Conservation (phyloP, 2,888 invertebrate genomes). For the Orthosia gothica region DNA sequence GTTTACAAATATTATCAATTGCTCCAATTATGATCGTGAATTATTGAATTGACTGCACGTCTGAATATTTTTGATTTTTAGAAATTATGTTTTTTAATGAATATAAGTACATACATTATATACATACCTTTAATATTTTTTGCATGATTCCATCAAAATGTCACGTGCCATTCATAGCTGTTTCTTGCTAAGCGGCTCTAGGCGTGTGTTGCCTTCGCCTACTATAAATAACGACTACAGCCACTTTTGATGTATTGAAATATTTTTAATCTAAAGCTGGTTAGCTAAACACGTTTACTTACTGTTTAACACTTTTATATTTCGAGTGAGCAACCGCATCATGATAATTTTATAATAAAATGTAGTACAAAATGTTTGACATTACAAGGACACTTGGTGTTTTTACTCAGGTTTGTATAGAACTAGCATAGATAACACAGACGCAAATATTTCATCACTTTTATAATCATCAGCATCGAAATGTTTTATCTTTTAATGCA, state of each 20-base stretch:
- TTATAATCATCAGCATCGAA: slow-evolving; percentile 66
- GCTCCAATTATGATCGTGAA: slow-evolving; percentile 71
- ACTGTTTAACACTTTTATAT: slow-evolving; percentile 64
- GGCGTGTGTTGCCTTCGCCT: slow-evolving; percentile 54
- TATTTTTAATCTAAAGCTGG: slow-evolving; percentile 47
- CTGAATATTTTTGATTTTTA: slow-evolving; percentile 68
- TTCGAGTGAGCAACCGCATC: slow-evolving; percentile 68
- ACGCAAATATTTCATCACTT: slow-evolving; percentile 69
- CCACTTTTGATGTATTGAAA: slow-evolving; percentile 49
- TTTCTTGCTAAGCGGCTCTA: slow-evolving; percentile 41
- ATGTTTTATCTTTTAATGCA: slow-evolving; percentile 54
- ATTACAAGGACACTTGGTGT: slow-evolving; percentile 75
- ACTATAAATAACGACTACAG: slow-evolving; percentile 34
- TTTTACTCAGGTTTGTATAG: slow-evolving; percentile 76
- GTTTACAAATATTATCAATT: slow-evolving; percentile 72
- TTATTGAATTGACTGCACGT: slow-evolving; percentile 69
- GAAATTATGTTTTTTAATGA: slow-evolving; percentile 66
- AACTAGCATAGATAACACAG: slow-evolving; percentile 66
- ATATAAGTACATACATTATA: slow-evolving; percentile 68
- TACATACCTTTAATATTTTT: slow-evolving; percentile 60
- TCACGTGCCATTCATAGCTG: slow-evolving; percentile 76
- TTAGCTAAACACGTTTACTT: slow-evolving; percentile 53
- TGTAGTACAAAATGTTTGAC: slow-evolving; percentile 78
- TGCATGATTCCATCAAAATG: slow-evolving; percentile 69
- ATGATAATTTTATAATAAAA: slow-evolving; percentile 72